Evolutionary conservation across 2,113 vertebrate genomes (phyloP).

Genomic region (Montifringilla adamsi): DNA sequence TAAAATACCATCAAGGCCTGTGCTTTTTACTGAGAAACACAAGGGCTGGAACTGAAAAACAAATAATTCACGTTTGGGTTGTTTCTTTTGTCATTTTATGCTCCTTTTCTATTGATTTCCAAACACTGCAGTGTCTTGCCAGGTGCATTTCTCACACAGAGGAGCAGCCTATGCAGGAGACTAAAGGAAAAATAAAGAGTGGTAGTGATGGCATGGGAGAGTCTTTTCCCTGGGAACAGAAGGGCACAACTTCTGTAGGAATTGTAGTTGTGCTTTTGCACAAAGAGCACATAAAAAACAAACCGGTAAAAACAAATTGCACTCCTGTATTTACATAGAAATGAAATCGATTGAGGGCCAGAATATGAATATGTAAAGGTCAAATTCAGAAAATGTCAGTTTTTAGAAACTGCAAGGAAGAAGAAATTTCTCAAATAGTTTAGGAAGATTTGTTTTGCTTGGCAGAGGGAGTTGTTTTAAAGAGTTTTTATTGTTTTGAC

Average conservation of each 20-base stretch:
- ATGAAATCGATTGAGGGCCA: neutral
- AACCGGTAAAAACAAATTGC: neutral
- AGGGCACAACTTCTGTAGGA: neutral
- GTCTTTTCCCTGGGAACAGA: neutral
- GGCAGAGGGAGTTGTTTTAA: neutral
- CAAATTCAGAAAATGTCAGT: neutral
- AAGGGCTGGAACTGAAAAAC: neutral
- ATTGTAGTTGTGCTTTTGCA: neutral
- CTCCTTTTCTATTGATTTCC: neutral
- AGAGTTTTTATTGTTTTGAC: neutral
- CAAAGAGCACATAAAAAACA: neutral
- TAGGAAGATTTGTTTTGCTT: neutral
- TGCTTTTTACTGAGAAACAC: neutral
- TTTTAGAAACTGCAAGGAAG: neutral
- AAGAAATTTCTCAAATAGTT: neutral
- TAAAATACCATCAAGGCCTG: neutral
- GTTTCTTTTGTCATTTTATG: neutral
- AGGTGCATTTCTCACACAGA: neutral
- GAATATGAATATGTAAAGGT: neutral
- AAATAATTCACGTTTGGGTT: neutral
- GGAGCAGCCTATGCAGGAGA: neutral
- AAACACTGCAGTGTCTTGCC: neutral
- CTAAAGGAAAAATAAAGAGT: neutral
- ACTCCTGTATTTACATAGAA: neutral
- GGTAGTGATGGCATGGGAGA: neutral